Percentiles rank a stretch among this genome's conserved stretches.
Conservation (phyloP, 2,888 invertebrate genomes). For the Mythimna loreyi region DNA sequence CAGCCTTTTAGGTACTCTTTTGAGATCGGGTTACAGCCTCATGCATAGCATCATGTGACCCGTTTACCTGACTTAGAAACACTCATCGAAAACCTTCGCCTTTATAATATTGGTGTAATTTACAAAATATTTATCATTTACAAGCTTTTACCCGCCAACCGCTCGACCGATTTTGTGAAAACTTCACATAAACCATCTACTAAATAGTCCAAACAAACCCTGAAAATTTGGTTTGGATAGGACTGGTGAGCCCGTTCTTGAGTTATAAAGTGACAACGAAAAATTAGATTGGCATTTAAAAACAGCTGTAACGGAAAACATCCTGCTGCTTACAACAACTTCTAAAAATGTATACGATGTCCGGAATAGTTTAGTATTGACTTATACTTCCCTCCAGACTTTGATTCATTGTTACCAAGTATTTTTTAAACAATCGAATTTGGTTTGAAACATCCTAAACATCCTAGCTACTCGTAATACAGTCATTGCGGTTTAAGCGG, state of each 20-base stretch:
- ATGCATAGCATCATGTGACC: background rate
- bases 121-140: too few species aligned
- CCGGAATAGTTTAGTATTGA: background rate
- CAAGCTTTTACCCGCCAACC: too few species aligned
- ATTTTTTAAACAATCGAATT: conserved; percentile 48
- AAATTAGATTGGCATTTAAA: background rate
- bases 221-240: too few species aligned
- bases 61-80: background rate
- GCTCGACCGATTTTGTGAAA: too few species aligned
- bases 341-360: background rate
- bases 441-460: conserved; percentile 24
- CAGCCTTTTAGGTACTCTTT: background rate
- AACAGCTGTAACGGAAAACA: background rate
- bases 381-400: conserved; percentile 3
- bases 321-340: background rate
- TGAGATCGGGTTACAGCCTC: conserved; percentile 2
- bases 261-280: too few species aligned
- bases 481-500: background rate
- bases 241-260: too few species aligned
- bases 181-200: too few species aligned
- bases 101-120: too few species aligned
- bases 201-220: too few species aligned
- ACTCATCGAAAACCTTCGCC: too few species aligned
- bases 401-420: conserved; percentile 31
- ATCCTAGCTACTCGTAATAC: conserved; percentile 41